Base-by-base conservation (phyloP, 2,797 vertebrate genomes). In the Sparidentex hasta region DNA sequence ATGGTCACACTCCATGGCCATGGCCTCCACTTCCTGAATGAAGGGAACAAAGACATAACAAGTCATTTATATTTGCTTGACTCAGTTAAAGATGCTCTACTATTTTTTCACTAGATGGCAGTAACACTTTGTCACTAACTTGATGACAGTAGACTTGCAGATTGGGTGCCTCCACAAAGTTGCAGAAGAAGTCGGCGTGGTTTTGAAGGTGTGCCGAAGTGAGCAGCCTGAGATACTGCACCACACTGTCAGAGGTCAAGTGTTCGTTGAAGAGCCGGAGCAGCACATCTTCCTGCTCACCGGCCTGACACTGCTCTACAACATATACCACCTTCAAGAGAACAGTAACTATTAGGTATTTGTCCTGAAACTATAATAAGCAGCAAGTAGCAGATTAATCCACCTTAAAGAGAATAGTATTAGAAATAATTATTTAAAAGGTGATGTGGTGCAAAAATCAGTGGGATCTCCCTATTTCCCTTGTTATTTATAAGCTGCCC, bases 141-240 rank as follows among this genome's bases (percentile, higher is more conserved):
- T 97, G 95, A 56, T 88, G 89, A 75, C 96, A 97, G 92, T 97
- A 97, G 46, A 88, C 92, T 8, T 90, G 94, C 21, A 97, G 90
- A 79, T 93, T 90, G 43, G 95, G 94, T 1, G 95, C 94, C 74
- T 96, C 96, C 9, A 97, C 90, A 81, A 97, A 97, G 86, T 96
- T 93, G 46, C 90, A 87, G 90, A 96, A 97, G 90, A 96, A 96
- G 27, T 96, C 95, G 0, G 94, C 89, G 0, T 95, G 88, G 88
- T 93, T 96, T 85, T 92, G 95, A 78, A 97, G 91, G 91, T 96
- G 95, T 1, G 96, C 95, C 0, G 96, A 97, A 0, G 96, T 96
- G 80, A 97, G 94, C 76, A 97, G 93, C 76, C 96, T 86, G 62
- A 97, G 85, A 82, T 95, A 97, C 82, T 96, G 96, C 62, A 97